A percentile compares a stretch with the other conserved stretches of the same genome.
These are phyloP conservation scores for Miopithecus talapoin DNA, from an alignment of 2,797 vertebrate genomes.

Conservation along the genomic window DNA sequence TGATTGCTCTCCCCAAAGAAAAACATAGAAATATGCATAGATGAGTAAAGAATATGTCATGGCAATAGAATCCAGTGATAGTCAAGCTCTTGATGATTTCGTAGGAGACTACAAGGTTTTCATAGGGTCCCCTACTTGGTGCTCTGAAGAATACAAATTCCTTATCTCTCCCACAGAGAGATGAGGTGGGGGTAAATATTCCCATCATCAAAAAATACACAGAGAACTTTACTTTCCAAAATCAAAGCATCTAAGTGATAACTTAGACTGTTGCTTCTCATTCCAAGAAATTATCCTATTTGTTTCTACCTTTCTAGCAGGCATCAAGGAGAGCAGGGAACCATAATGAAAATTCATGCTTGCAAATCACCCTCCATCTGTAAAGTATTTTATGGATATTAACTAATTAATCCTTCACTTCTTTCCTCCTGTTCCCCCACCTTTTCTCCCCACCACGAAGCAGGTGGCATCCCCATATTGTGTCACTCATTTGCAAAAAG, in stretches of 20 bases:
- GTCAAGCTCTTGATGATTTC: background rate
- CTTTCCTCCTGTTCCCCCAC: background rate
- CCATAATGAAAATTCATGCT: conserved; percentile 56
- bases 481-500: conserved; percentile 33
- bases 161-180: background rate
- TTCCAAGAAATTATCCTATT: conserved; percentile 20
- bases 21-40: background rate
- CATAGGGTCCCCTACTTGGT: background rate
- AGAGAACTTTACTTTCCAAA: background rate
- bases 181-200: background rate
- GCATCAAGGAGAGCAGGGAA: conserved; percentile 13
- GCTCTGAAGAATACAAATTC: background rate
- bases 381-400: conserved; percentile 45
- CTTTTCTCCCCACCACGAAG: background rate
- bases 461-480: conserved; percentile 66
- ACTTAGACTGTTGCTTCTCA: conserved; percentile 5
- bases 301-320: background rate
- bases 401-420: conserved; percentile 57
- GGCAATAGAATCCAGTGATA: background rate
- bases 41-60: background rate
- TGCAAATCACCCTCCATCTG: conserved; percentile 59
- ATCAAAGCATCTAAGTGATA: background rate
- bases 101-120: background rate
- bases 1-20: background rate
- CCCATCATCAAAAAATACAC: background rate